These are phyloP conservation scores for Tetraneura akinire DNA, from an alignment of 1,140 invertebrate species.

Conservation along the genomic window DNA sequence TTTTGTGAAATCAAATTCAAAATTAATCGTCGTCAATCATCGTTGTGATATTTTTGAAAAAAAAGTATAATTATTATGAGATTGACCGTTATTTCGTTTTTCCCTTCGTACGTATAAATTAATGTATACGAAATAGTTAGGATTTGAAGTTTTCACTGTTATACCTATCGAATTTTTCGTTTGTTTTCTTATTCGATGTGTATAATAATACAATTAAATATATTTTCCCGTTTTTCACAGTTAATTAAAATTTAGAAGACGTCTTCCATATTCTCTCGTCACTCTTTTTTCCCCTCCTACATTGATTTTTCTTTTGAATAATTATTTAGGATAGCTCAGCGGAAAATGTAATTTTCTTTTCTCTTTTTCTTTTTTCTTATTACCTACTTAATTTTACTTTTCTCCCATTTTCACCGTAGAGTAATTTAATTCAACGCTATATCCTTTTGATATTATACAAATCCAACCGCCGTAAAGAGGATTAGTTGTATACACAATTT, in stretches of 20 bases:
- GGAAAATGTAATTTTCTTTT: conserved; percentile 21
- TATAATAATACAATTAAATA: not conserved
- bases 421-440: conserved; percentile 19
- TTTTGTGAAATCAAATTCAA: no score
- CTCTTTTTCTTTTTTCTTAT: not conserved
- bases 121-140: no score
- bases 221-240: not conserved
- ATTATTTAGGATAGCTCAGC: not conserved
- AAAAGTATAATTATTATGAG: no score
- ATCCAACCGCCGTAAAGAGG: conserved; percentile 17
- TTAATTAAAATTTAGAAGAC: not conserved
- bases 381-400: conserved; percentile 26
- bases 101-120: no score
- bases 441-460: conserved; percentile 14
- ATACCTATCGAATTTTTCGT: no score
- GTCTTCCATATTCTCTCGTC: not conserved
- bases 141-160: no score
- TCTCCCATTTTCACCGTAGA: not conserved
- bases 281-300: not conserved
- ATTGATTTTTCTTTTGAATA: conserved; percentile 23
- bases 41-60: no score
- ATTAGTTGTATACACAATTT: conserved; percentile 18
- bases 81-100: no score
- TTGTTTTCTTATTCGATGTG: no score
- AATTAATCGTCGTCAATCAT: no score